Base-by-base conservation (phyloP, 1,140 invertebrate species). In the Lordiphosa stackelbergi region DNA sequence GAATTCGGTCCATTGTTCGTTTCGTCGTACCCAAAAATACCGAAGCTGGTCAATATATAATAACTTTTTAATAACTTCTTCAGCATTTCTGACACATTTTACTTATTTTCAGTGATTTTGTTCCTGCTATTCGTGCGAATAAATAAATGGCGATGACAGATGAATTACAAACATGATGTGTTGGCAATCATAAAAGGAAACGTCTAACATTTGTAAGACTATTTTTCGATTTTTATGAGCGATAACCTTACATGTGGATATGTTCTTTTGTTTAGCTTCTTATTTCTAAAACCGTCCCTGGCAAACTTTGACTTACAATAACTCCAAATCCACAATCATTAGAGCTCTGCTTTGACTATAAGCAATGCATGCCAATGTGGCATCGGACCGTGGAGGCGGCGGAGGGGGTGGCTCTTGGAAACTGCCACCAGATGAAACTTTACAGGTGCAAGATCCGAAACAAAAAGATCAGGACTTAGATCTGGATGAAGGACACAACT, bases 391-490 rank as follows among this genome's bases (percentile, higher is more conserved):
- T 87, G 89, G 89, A 70, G 89, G 24, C 2, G 24, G 89, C 78
- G 90, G 89, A 83, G 89, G 89, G 63, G 89, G 89, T 84, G 93
- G 92, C 79, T 94, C 94, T 81, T 95, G 94, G 94, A 93, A 94
- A 88, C 90, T 95, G 88, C 94, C 94, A 88, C 94, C 94, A 70
- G 94, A 95, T 90, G 94, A 95, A 90, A 95, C 94, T 68, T 91
- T 95, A 70, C 94, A 95, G 89, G 94, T 95, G 86, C 93, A 92
- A 88, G 94, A 95, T 90, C 92, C 93, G 70, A 93, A 94, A 88
- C 91, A 92, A 85, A 95, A 95, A 86, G 93, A 94, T 88, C 91
- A 92, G 75, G 92, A 87, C 52, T 40, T 85, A 12, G 77, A 81
- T 77, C 90, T 90, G 42, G 93, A 93, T 61, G 93, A 94, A 88